Evolutionary conservation across 2,797 vertebrate species (phyloP), one percentile per base, ranked within the genome.

Genomic region (Rhinophrynus dorsalis): DNA sequence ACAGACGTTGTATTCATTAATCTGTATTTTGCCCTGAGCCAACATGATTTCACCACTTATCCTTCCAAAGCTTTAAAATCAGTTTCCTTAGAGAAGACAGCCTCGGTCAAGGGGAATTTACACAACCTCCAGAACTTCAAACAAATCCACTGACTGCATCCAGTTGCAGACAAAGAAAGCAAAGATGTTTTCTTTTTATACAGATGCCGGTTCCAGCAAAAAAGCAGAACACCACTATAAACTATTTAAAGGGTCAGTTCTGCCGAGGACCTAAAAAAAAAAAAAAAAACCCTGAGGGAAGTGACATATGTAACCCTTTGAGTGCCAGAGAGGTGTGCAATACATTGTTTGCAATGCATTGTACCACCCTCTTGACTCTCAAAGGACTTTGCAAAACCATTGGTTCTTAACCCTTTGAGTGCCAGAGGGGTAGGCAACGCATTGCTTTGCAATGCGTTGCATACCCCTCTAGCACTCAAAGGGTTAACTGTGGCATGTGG

Each of bases 81-180:
- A 56, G 67, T 66, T 75, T 66, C 17, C 23, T 61, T 56, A 35
- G 3, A 5, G 48, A 67, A 65, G 66, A 54, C 52, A 68, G 38
- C 72, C 40, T 52, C 33, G 65, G 52, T 51, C 58, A 57, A 63
- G 45, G 66, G 59, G 58, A 72, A 72, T 72, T 72, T 72, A 72
- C 61, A 65, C 61, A 72, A 72, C 61, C 68, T 58, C 48, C 44
- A 42, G 65, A n/a, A 72, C 69, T 65, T 72, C 69, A 72, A 72
- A 72, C 52, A 64, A 37, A 17, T 58, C n/a, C 54, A 24, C 61
- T 52, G 33, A 33, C 61, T 59, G 20, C 60, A 59, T 66, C 69
- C 54, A 65, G 52, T 59, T 59, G 61, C 37, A 72, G 61, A 65
- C 69, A 72, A 72, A 65, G 69, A 37, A 18, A 26, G 61, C 61